These are phyloP conservation scores for Xestia rhomboidea DNA, from an alignment of 2,888 invertebrate genomes.

Conservation along the genomic window DNA sequence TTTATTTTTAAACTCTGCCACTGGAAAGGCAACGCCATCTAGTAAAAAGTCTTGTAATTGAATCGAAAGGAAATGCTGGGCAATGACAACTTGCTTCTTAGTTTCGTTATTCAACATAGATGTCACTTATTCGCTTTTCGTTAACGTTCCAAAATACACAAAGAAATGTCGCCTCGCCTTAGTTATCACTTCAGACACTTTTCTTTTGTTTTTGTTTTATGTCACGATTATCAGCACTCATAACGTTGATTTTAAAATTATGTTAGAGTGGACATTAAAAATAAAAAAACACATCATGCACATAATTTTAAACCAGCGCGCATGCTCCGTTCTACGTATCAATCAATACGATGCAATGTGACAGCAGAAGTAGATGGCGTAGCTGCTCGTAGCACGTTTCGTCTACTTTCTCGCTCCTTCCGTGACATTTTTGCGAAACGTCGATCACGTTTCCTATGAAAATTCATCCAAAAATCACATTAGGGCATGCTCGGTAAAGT, in stretches of 20 bases:
- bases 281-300: constrained; percentile 6
- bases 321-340: constrained; percentile 82
- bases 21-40: constrained; percentile 27
- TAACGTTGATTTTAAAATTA: neutral
- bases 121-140: constrained; percentile 26
- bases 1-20: neutral
- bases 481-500: constrained; percentile 90
- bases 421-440: constrained; percentile 87
- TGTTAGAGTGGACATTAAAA: neutral
- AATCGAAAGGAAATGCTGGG: neutral
- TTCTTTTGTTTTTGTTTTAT: neutral
- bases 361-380: constrained; percentile 79
- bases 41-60: neutral
- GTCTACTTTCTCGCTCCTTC: constrained; percentile 77
- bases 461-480: constrained; percentile 80
- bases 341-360: constrained; percentile 63
- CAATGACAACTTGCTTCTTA: neutral
- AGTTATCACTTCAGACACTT: neutral
- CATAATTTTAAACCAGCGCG: constrained; percentile 64
- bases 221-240: neutral
- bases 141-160: constrained; percentile 42
- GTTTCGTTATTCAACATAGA: constrained; percentile 20
- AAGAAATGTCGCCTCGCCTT: neutral
- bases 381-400: constrained; percentile 69
- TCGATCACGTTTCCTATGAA: constrained; percentile 82